Evolutionary conservation across 2,888 invertebrate species (phyloP), one percentile per base, ranked within the genome.

Genomic region (Abscondita cerata): DNA sequence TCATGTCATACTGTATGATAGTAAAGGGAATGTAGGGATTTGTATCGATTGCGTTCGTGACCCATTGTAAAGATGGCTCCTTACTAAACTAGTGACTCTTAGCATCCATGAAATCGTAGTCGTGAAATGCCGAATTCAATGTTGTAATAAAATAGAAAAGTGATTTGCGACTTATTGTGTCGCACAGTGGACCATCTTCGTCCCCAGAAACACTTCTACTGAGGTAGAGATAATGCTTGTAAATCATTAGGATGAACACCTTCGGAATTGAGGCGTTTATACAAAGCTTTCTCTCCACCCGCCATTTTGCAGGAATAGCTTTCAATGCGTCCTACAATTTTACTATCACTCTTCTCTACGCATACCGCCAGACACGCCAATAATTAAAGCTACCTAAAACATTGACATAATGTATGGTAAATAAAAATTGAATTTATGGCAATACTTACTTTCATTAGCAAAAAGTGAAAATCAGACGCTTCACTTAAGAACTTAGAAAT

Each of bases 291-390:
- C 75, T 99, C 98, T 69, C 90, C 90, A 19, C 95, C 95, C 60
- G 96, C 95, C 96, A 99, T 96, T 85, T 99, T 99, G 82, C 98
- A 99, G 54, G 98, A 98, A 82, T 99, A 99, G 81, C 96, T 96
- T 82, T 98, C 97, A 72, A 98, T 89, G 71, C 96, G 92, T 76
- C 96, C 96, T 79, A 95, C 89, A 70, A 99, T 94, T 75, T 92
- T 91, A 79, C 94, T 94, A 80, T 96, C 96, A 59, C 95, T 95
- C 51, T 94, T 93, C 76, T 95, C 90, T 75, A 95, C 92, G 58
- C 90, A 90, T 76, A 94, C 83, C 67, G 91, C 91, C n/a, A n/a
- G n/a, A n/a, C n/a, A n/a, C n/a, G n/a, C n/a, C n/a, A n/a, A n/a
- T n/a, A n/a, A n/a, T n/a, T n/a, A n/a, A n/a, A n/a, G n/a, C n/a